Evolutionary conservation across 2,888 invertebrate species (phyloP), one percentile per base, ranked within the genome.

Genomic region (Sussaba pulchella): DNA sequence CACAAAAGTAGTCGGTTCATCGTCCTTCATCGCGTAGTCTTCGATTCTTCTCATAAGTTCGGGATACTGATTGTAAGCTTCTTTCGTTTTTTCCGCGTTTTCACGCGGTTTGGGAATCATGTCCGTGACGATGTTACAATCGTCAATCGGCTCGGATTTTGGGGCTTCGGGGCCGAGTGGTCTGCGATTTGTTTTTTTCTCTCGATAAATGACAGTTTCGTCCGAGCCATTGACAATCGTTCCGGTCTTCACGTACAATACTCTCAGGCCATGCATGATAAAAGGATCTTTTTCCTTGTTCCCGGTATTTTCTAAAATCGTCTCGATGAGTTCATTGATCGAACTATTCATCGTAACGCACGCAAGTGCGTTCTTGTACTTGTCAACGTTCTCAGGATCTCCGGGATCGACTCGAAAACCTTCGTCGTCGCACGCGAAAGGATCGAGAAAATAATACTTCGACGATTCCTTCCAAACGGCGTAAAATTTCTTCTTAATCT

Each of bases 321-420:
- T 88, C 39, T 91, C 87, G 3, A 89, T 70, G 12, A 91, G 5
- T 70, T 91, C 87, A 6, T 88, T 82, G 4, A 92, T 66, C 3
- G 89, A 89, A 26, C 89, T 90, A 50, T 90, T 91, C 92, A 92
- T 92, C 0, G 88, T 89, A 0, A 89, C 84, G 66, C 91, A 89
- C 2, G 89, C 87, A 1, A 66, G 78, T 0, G 86, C 85, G 21
- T 76, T 81, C 8, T 84, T 50, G 54, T 86, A 87, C 24, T 71
- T 85, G 1, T 82, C 71, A 2, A 69, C 79, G 0, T 84, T 85
- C 0, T 84, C 85, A 4, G 85, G 78, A 75, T 86, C 85, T 0
- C 36, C 17, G 0, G 82, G 73, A 72, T 82, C 84, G n/a, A 89
- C 78, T n/a, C 89, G 79, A 50, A 88, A 90, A 0, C 92, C 92